Conservation (phyloP, 1,140 invertebrate genomes). For the Solenopsis fugax region DNA sequence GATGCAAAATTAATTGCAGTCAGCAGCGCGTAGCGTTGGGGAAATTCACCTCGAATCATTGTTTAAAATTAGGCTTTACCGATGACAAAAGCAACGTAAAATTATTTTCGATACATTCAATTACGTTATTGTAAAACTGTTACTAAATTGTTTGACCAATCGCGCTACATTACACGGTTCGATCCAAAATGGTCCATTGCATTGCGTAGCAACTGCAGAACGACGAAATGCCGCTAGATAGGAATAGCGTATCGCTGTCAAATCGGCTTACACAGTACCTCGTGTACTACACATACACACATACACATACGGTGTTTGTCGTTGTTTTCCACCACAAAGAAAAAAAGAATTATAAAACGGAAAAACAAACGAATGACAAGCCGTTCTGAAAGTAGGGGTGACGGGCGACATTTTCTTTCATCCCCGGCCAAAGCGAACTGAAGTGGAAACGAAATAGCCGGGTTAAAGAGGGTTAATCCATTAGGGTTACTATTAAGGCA, state of each 20-base stretch:
- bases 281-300: not conserved
- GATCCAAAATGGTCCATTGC: not conserved
- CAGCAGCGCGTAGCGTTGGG: not conserved
- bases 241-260: slow-evolving; percentile 29
- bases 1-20: slow-evolving; percentile 37
- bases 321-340: not conserved
- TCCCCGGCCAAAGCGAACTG: slow-evolving; percentile 52
- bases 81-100: slow-evolving; percentile 23
- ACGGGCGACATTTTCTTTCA: slow-evolving; percentile 61
- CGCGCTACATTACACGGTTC: slow-evolving; percentile 3
- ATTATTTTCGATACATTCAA: slow-evolving; percentile 17
- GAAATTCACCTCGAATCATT: slow-evolving; percentile 1
- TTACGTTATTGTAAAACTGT: slow-evolving; percentile 25
- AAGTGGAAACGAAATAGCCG: slow-evolving; percentile 36
- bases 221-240: not conserved
- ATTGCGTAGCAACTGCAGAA: not conserved
- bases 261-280: slow-evolving; percentile 28
- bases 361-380: slow-evolving; percentile 32
- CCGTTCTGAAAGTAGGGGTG: slow-evolving; percentile 50
- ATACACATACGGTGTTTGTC: not conserved
- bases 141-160: slow-evolving; percentile 19
- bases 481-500: slow-evolving; percentile 60
- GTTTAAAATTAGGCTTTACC: not conserved
- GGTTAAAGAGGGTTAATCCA: slow-evolving; percentile 67
- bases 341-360: slow-evolving; percentile 27